These are phyloP conservation scores for Platichthys flesus DNA, from an alignment of 2,113 vertebrate genomes.

Conservation along the genomic window DNA sequence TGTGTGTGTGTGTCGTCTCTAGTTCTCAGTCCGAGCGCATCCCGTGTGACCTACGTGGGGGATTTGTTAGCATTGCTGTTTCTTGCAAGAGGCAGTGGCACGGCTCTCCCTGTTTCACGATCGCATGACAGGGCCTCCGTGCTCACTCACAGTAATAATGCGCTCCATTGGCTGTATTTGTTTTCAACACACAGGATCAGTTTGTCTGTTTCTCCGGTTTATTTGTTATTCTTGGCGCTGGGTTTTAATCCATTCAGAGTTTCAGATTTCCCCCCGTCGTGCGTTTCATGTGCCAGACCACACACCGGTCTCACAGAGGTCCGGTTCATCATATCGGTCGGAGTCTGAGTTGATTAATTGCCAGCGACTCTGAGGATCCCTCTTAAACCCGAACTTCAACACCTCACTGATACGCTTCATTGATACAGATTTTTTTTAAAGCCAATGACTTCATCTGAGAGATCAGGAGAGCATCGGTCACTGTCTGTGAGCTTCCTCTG, in stretches of 20 bases:
- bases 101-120: slow-evolving; percentile 35
- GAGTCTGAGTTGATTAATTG: slow-evolving; percentile 43
- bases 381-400: slow-evolving; percentile 48
- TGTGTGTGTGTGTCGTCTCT: slow-evolving; percentile 27
- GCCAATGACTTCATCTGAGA: slow-evolving; percentile 62
- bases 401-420: slow-evolving; percentile 64
- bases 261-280: neutral
- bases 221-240: slow-evolving; percentile 21
- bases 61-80: slow-evolving; percentile 26
- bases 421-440: slow-evolving; percentile 52
- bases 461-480: slow-evolving; percentile 49
- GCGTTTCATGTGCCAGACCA: neutral
- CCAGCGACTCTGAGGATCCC: slow-evolving; percentile 40
- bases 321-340: neutral
- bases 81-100: slow-evolving; percentile 27
- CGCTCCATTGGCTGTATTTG: slow-evolving; percentile 23
- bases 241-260: neutral
- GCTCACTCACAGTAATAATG: slow-evolving; percentile 29
- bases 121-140: slow-evolving; percentile 24
- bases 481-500: slow-evolving; percentile 41
- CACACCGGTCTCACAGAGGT: slow-evolving; percentile 1
- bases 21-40: slow-evolving; percentile 43
- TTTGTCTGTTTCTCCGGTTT: slow-evolving; percentile 4
- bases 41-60: slow-evolving; percentile 39
- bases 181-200: slow-evolving; percentile 27